Percentiles rank a stretch among this genome's conserved stretches.
Conservation (phyloP, 2,113 vertebrate species). For the Catharus bicknelli region DNA sequence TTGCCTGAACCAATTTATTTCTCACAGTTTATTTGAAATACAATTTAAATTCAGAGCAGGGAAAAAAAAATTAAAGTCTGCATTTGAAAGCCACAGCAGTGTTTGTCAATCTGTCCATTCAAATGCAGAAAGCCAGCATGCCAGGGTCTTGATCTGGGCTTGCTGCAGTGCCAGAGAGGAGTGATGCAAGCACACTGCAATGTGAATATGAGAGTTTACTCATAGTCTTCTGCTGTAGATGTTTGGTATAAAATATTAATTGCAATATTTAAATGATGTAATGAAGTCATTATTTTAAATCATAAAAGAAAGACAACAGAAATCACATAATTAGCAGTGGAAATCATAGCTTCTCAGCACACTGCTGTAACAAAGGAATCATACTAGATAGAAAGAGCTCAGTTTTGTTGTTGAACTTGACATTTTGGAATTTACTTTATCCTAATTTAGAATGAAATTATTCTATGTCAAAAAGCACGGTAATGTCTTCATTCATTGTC, state of each 20-base stretch:
- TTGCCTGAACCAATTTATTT: slow-evolving; percentile 47
- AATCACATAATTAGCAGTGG: not conserved
- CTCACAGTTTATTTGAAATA: slow-evolving; percentile 40
- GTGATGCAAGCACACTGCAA: not conserved
- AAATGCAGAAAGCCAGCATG: not conserved
- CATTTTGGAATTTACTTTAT: not conserved
- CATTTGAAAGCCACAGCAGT: not conserved
- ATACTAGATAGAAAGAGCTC: not conserved
- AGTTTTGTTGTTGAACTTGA: not conserved
- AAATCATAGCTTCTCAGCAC: not conserved
- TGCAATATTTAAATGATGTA: slow-evolving; percentile 23
- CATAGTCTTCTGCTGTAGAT: not conserved
- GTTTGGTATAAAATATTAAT: slow-evolving; percentile 37
- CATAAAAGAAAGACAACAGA: not conserved
- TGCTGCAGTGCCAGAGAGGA: not conserved
- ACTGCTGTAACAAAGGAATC: not conserved
- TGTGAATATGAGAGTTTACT: not conserved
- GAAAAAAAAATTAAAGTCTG: not conserved
- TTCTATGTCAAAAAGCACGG: not conserved
- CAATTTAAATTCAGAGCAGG: slow-evolving; percentile 29
- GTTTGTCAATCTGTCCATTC: not conserved
- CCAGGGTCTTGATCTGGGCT: not conserved
- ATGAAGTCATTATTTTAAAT: not conserved
- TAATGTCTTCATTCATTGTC: not conserved
- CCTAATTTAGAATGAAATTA: not conserved